These are phyloP conservation scores for Morone saxatilis DNA, from an alignment of 2,113 vertebrate species.

Conservation along the genomic window DNA sequence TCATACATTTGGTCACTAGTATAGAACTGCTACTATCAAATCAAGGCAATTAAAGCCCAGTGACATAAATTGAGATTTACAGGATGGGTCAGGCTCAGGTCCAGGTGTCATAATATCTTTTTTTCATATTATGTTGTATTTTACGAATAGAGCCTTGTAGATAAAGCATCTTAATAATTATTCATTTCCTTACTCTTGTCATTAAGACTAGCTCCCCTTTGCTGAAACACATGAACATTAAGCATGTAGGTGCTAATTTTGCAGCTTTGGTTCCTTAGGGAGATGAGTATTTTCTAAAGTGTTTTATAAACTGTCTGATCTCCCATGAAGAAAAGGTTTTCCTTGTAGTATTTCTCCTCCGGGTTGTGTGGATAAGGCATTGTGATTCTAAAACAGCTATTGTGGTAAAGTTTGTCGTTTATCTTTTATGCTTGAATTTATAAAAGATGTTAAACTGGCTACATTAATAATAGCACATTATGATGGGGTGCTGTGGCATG, in stretches of 20 bases:
- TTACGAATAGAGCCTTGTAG: not conserved
- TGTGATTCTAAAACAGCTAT: not conserved
- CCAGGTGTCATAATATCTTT: not conserved
- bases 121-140: not conserved
- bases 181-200: not conserved
- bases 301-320: slow-evolving; percentile 5
- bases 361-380: not conserved
- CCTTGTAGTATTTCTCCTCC: not conserved
- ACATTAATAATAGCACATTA: slow-evolving; percentile 1
- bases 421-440: slow-evolving; percentile 5
- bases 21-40: no score
- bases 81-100: not conserved
- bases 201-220: not conserved
- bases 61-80: no score
- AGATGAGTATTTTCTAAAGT: not conserved
- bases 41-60: no score
- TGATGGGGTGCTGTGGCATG: no score
- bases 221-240: not conserved
- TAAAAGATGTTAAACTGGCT: slow-evolving; percentile 2
- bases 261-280: not conserved
- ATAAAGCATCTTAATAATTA: not conserved
- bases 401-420: not conserved
- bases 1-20: no score
- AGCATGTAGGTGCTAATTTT: slow-evolving; percentile 10
- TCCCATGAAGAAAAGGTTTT: slow-evolving; percentile 3